A percentile compares a stretch with the other conserved stretches of the same genome.
Conservation (phyloP, 1,140 invertebrate species). For the Drosophila subpulchrella region DNA sequence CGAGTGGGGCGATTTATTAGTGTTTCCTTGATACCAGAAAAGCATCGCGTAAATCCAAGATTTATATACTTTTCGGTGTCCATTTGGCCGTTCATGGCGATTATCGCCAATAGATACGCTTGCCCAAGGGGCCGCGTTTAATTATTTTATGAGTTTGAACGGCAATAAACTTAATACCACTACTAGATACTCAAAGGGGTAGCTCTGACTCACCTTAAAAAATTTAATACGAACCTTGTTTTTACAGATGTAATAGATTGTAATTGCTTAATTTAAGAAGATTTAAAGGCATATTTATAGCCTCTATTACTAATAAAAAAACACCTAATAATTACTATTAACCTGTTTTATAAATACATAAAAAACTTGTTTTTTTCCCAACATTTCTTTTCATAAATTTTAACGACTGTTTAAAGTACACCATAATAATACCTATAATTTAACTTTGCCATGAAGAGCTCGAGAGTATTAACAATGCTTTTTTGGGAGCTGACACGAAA, state of each 20-base stretch:
- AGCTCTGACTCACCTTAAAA: background rate
- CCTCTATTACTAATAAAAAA: background rate
- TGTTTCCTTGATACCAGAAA: constrained; percentile 15
- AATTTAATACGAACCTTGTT: background rate
- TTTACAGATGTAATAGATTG: no score
- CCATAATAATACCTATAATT: background rate
- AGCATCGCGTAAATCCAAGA: constrained; percentile 42
- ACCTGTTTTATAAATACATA: background rate
- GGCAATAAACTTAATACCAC: constrained; percentile 14
- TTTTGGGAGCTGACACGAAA: background rate
- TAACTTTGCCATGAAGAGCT: background rate
- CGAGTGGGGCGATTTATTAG: constrained; percentile 31
- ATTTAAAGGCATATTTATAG: background rate
- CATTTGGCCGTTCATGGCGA: constrained; percentile 17
- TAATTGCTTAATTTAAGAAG: background rate
- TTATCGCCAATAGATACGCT: constrained; percentile 17
- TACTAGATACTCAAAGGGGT: background rate
- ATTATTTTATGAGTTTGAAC: constrained; percentile 24
- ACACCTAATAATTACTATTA: background rate
- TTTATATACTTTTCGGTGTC: constrained; percentile 37
- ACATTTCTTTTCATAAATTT: background rate
- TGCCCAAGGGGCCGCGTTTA: constrained; percentile 14
- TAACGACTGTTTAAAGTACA: background rate
- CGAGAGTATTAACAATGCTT: background rate
- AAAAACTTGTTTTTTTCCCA: background rate